These are phyloP conservation scores for Paracanthobrama guichenoti DNA, from an alignment of 2,113 vertebrate genomes.

Conservation along the genomic window DNA sequence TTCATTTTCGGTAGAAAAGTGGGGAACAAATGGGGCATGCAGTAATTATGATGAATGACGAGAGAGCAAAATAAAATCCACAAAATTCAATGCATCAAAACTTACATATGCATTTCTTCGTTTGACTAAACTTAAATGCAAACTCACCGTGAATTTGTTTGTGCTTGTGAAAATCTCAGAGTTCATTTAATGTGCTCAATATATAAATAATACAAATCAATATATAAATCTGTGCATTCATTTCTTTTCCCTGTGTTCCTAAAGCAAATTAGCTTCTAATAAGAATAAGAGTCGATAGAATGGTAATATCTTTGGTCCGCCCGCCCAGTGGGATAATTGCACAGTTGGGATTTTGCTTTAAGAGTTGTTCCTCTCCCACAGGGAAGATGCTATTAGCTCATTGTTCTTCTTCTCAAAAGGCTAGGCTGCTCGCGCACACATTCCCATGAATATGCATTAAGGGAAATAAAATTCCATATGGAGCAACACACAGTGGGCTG, in stretches of 20 bases:
- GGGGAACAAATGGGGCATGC: constrained; percentile 46
- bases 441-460: constrained; percentile 51
- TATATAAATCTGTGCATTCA: constrained; percentile 56
- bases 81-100: constrained; percentile 45
- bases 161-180: constrained; percentile 50
- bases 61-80: constrained; percentile 47
- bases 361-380: constrained; percentile 50
- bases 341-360: constrained; percentile 55
- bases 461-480: constrained; percentile 41
- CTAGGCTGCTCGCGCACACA: constrained; percentile 29
- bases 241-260: constrained; percentile 1
- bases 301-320: constrained; percentile 39
- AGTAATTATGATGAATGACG: constrained; percentile 52
- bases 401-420: constrained; percentile 40
- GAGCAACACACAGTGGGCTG: constrained; percentile 34
- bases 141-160: constrained; percentile 8
- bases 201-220: constrained; percentile 62
- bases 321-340: constrained; percentile 52
- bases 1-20: constrained; percentile 42
- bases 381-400: constrained; percentile 56
- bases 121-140: constrained; percentile 33
- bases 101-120: constrained; percentile 6
- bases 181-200: constrained; percentile 59
- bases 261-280: constrained; percentile 41
- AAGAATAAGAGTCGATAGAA: constrained; percentile 45